A percentile compares a stretch with the other conserved stretches of the same genome.
phyloP scores from a whole-genome alignment of 2,113 vertebrate genomes.

The Trachemys scripta region DNA sequence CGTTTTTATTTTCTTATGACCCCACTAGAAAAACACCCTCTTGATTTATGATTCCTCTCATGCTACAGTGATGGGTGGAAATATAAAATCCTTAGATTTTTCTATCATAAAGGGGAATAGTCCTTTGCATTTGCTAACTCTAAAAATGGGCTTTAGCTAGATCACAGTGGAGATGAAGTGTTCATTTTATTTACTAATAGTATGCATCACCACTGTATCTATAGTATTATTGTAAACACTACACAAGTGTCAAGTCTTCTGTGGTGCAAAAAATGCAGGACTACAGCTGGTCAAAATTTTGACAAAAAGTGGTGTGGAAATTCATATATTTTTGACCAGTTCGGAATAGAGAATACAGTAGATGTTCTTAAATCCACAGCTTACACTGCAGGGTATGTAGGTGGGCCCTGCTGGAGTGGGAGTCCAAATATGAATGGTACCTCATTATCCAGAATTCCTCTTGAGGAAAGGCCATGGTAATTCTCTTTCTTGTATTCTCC shows the following conservation, averaged over 20 bases:
- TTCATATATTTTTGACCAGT: no score
- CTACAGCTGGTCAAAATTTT: not conserved
- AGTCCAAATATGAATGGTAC: not conserved
- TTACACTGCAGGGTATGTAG: no score
- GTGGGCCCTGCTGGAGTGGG: not conserved
- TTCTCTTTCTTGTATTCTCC: not conserved
- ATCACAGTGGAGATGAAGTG: not conserved
- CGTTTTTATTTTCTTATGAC: no score
- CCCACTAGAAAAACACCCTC: no score
- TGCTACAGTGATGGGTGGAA: not conserved
- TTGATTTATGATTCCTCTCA: no score
- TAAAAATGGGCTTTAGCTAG: not conserved
- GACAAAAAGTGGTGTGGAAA: not conserved
- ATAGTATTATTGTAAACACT: not conserved
- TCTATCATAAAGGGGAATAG: not conserved
- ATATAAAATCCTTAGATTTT: rapidly evolving
- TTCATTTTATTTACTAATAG: not conserved
- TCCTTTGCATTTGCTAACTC: not conserved
- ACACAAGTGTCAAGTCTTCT: not conserved
- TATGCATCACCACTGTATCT: not conserved
- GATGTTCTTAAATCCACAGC: no score
- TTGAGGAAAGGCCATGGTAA: not conserved
- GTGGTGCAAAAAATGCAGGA: not conserved
- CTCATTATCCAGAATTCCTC: not conserved
- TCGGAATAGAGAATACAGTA: no score